A percentile compares a stretch with the other conserved stretches of the same genome.
Evolutionary conservation across 1,140 invertebrate species (phyloP).

Genomic region (Cyrtorhinus lividipennis): DNA sequence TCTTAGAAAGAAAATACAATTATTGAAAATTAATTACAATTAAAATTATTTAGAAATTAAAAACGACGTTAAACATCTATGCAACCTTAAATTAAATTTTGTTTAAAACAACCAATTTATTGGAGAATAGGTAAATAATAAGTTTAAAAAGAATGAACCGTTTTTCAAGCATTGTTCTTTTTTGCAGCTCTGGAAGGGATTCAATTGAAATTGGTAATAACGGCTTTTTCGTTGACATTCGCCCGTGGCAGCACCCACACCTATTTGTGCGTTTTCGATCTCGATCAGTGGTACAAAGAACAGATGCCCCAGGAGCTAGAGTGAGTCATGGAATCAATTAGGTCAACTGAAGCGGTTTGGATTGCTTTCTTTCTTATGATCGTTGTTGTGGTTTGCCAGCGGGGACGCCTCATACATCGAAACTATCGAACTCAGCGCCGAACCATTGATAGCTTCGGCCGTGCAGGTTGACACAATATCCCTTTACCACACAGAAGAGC

Average conservation of each 20-base stretch:
- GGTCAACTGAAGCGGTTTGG: too few species aligned
- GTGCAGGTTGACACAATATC: background rate
- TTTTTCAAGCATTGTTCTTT: too few species aligned
- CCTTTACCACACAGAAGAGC: background rate
- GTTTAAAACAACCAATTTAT: too few species aligned
- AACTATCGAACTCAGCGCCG: background rate
- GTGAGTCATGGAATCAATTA: too few species aligned
- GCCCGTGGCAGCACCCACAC: background rate
- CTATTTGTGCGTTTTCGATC: background rate
- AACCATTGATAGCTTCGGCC: background rate
- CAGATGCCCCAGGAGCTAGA: background rate
- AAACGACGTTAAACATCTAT: too few species aligned
- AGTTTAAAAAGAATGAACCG: background rate
- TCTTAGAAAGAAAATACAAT: too few species aligned
- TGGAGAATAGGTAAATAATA: too few species aligned
- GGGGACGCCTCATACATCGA: background rate
- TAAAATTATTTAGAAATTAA: too few species aligned
- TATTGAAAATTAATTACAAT: too few species aligned
- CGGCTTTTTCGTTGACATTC: background rate
- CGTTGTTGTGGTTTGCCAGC: background rate
- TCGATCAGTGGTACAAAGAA: slow-evolving; percentile 3
- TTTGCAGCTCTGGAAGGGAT: background rate
- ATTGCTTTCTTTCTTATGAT: too few species aligned
- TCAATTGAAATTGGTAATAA: background rate
- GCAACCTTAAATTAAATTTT: too few species aligned